A percentile compares a stretch with the other conserved stretches of the same genome.
phyloP scores from a whole-genome alignment of 2,113 vertebrate genomes.

The Ammodramus savannarum region DNA sequence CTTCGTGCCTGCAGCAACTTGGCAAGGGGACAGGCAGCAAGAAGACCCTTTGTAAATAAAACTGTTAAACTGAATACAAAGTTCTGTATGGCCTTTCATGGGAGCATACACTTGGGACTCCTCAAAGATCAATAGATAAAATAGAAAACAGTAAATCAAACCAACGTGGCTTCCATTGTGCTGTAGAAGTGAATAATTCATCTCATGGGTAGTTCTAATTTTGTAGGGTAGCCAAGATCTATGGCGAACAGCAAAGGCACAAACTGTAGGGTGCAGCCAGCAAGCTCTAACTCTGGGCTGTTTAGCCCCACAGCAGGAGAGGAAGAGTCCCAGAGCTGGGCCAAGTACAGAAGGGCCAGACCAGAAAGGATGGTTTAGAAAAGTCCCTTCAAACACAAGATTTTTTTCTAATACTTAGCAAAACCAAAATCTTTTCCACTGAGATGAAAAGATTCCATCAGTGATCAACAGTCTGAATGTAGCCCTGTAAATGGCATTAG shows the following conservation, averaged over 20 bases:
- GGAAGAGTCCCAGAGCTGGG: neutral
- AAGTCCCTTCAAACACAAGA: neutral
- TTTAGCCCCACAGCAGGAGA: neutral
- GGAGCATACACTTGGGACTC: neutral
- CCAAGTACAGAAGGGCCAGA: neutral
- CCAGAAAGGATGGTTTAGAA: neutral
- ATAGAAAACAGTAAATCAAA: slow-evolving; percentile 19
- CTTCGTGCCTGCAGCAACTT: neutral
- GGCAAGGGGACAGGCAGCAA: neutral
- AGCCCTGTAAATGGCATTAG: neutral
- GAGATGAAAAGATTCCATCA: neutral
- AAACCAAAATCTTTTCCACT: neutral
- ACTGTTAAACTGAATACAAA: neutral
- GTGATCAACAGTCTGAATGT: neutral
- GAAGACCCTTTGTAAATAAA: neutral
- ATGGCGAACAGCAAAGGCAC: neutral
- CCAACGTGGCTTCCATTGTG: neutral
- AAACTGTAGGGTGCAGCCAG: neutral
- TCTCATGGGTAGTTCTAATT: neutral
- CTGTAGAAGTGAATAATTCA: neutral
- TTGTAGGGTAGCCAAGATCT: neutral
- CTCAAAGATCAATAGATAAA: slow-evolving; percentile 17
- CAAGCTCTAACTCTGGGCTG: fast-evolving
- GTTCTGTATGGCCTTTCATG: neutral
- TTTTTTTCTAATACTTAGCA: neutral